Conservation (phyloP, 1,140 invertebrate genomes). For the Meteorus sp. region DNA sequence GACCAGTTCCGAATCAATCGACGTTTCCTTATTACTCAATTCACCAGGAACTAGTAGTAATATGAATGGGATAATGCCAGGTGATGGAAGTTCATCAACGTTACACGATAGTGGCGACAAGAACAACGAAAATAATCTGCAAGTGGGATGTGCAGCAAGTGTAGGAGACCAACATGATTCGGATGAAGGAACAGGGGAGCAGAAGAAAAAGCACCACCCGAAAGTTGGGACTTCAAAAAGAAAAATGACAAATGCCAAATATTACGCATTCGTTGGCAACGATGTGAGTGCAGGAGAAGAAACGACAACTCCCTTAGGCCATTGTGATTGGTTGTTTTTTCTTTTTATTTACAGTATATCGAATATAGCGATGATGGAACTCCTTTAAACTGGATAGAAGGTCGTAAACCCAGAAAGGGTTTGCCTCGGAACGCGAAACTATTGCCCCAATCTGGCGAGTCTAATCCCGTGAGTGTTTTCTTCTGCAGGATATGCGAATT, state of each 20-base stretch:
- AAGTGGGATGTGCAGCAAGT: too few relatives aligned
- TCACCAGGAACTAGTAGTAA: not conserved
- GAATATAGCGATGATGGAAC: slow-evolving; percentile 39
- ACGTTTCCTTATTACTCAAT: slow-evolving; percentile 63
- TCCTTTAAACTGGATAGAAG: slow-evolving; percentile 47
- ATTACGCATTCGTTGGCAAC: too few relatives aligned
- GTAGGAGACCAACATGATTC: too few relatives aligned
- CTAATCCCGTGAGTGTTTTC: slow-evolving; percentile 37
- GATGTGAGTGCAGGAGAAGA: too few relatives aligned
- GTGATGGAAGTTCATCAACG: not conserved
- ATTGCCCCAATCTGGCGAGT: slow-evolving; percentile 24
- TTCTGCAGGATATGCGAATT: not conserved
- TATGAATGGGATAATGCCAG: slow-evolving; percentile 1
- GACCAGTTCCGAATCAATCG: slow-evolving; percentile 69
- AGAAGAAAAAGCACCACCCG: too few relatives aligned
- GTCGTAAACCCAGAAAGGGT: slow-evolving; percentile 35
- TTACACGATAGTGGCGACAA: too few relatives aligned
- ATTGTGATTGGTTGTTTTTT: not conserved
- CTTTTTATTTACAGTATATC: slow-evolving; percentile 37
- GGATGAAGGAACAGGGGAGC: too few relatives aligned
- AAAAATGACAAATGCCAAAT: too few relatives aligned
- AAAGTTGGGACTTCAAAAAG: too few relatives aligned
- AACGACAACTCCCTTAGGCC: not conserved
- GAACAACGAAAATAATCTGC: too few relatives aligned
- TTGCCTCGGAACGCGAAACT: slow-evolving; percentile 39